These are phyloP conservation scores for Drosophila nr. fundita DNA, from an alignment of 2,888 invertebrate species.

Conservation along the genomic window DNA sequence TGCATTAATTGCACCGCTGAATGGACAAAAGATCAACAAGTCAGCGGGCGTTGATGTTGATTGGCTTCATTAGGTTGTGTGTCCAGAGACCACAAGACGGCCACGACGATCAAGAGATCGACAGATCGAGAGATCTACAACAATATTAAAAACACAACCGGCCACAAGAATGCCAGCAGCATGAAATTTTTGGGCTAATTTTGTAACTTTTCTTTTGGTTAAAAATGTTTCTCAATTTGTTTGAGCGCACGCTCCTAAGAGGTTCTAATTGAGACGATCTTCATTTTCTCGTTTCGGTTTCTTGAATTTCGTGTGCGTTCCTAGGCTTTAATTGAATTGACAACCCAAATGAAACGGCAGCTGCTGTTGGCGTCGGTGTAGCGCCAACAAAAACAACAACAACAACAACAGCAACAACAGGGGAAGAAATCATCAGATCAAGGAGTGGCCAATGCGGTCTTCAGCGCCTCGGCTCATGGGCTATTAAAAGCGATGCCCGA, in stretches of 20 bases:
- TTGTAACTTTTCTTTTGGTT: conserved; percentile 66
- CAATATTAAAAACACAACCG: not conserved
- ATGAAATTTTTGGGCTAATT: conserved; percentile 62
- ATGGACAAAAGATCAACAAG: conserved; percentile 78
- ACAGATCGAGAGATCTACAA: conserved; percentile 3
- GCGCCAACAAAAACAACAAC: conserved; percentile 28
- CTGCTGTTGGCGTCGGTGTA: conserved; percentile 65
- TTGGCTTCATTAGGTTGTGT: conserved; percentile 69
- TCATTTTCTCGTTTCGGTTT: conserved; percentile 5
- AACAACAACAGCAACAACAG: conserved; percentile 8
- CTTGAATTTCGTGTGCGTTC: conserved; percentile 34
- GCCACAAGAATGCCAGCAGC: conserved; percentile 36
- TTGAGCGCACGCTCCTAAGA: conserved; percentile 65
- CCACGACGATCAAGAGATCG: conserved; percentile 22
- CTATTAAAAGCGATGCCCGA: conserved; percentile 61
- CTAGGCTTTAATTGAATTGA: conserved; percentile 77
- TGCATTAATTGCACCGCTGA: conserved; percentile 73
- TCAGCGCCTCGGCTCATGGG: conserved; percentile 38
- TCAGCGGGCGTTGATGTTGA: conserved; percentile 74
- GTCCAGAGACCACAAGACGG: conserved; percentile 17
- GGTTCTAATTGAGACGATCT: conserved; percentile 71
- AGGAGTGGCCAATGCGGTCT: conserved; percentile 69
- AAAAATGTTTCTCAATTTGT: conserved; percentile 50
- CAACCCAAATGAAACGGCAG: conserved; percentile 69
- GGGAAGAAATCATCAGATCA: conserved; percentile 41